Evolutionary conservation across 2,113 vertebrate species (phyloP).

Genomic region (Brachyistius frenatus): DNA sequence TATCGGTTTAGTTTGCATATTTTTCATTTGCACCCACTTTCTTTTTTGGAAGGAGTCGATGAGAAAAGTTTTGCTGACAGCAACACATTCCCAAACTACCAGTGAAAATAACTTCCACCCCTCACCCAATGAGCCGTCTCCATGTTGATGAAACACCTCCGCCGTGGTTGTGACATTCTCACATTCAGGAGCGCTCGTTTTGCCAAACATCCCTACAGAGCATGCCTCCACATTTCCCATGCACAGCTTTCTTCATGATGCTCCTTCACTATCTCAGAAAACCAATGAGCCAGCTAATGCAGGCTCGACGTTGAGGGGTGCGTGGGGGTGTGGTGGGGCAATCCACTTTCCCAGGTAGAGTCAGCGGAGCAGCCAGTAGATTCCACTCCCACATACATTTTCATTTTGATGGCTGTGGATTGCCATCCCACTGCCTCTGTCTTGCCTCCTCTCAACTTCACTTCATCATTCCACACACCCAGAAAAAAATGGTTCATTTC

Average conservation of each 20-base stretch:
- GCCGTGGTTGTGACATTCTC: constrained; percentile 51
- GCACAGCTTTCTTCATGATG: constrained; percentile 34
- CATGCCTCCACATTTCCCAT: constrained; percentile 39
- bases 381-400: constrained; percentile 55
- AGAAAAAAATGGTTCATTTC: constrained; percentile 65
- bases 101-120: constrained; percentile 43
- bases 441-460: constrained; percentile 52
- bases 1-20: constrained; percentile 31
- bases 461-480: constrained; percentile 59
- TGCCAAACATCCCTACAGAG: constrained; percentile 41
- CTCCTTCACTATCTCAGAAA: constrained; percentile 51
- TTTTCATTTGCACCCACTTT: constrained; percentile 37
- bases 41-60: constrained; percentile 7
- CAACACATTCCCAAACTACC: constrained; percentile 33
- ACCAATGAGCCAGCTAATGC: constrained; percentile 68
- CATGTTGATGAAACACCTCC: constrained; percentile 61
- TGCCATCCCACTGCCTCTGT: constrained; percentile 37
- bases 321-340: constrained; percentile 6
- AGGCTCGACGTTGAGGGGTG: constrained; percentile 3
- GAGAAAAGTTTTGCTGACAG: constrained; percentile 62
- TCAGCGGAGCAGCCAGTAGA: constrained; percentile 61
- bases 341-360: constrained; percentile 65
- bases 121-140: constrained; percentile 48
- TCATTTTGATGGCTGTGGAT: constrained; percentile 61
- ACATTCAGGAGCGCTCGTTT: constrained; percentile 37